Base-by-base conservation (phyloP, 1,140 invertebrate genomes). In the Nymphalis io region DNA sequence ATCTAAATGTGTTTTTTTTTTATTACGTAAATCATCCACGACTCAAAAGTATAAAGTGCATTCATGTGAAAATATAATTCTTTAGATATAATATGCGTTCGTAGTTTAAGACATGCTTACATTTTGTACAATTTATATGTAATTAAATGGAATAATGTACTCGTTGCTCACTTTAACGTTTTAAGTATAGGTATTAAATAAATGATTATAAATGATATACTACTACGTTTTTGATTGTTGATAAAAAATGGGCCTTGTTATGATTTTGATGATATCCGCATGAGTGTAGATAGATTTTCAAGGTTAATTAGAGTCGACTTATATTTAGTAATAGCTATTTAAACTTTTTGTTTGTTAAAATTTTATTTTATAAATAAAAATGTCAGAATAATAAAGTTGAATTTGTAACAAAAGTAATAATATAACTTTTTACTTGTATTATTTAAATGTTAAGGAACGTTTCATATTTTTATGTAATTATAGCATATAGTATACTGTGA, bases 121-220 rank as follows among this genome's bases (percentile, higher is more conserved):
- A 33, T 33, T 33, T 33, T 33, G n/a, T 8, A 8, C 0, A 33
- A 33, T 33, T 33, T 33, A 33, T 33, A 8, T 8, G 13, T 42
- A 42, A 42, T 42, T 42, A 15, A 15, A 13, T 13, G 1, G 12
- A 42, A 42, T 42, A 15, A 8, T 48, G 16, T 10, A 4, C 5
- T 48, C 18, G 46, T 48, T 48, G n/a, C 16, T 48, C 8, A 48
- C 16, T 18, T 15, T 44, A 44, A 15, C 13, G 4, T 33, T 33
- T 5, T 33, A 4, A 33, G 15, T 16, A n/a, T 18, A 48, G 46
- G 15, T 18, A 18, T 48, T 16, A 48, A 16, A 48, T 48, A 48
- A 61, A 61, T 27, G 27, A 61, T 61, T 61, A 61, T 61, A 61
- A 46, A 46, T 61, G 60, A 16, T 44, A 61, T 16, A n/a, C 27